A percentile compares a stretch with the other conserved stretches of the same genome.
Evolutionary conservation across 1,140 invertebrate species (phyloP).

Genomic region (Oryctes rhinoceros): DNA sequence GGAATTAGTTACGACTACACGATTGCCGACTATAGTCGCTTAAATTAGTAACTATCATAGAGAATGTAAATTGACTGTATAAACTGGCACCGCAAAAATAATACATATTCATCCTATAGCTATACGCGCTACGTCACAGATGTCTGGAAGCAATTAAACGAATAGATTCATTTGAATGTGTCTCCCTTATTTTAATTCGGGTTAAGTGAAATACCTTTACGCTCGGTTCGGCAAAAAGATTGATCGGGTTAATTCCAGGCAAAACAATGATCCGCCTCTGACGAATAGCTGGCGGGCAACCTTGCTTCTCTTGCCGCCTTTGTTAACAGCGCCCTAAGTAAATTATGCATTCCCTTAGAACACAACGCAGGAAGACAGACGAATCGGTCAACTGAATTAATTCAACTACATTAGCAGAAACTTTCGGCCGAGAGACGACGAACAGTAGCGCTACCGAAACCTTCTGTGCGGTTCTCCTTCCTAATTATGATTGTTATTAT

Average conservation of each 20-base stretch:
- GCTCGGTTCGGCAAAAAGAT: slow-evolving; percentile 25
- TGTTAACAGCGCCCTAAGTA: slow-evolving; percentile 18
- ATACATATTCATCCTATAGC: not conserved
- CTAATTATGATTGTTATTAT: not conserved
- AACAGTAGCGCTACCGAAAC: not conserved
- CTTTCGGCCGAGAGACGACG: not conserved
- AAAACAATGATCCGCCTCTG: slow-evolving; percentile 34
- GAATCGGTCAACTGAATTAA: slow-evolving; percentile 11
- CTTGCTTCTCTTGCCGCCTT: slow-evolving; percentile 17
- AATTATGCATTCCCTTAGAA: slow-evolving; percentile 25
- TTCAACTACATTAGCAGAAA: slow-evolving; percentile 11
- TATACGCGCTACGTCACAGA: not conserved
- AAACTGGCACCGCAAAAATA: not conserved
- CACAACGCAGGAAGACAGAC: not conserved
- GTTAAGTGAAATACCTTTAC: slow-evolving; percentile 19
- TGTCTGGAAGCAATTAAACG: not conserved
- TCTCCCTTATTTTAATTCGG: slow-evolving; percentile 18
- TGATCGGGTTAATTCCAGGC: slow-evolving; percentile 27
- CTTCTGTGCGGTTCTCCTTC: not conserved
- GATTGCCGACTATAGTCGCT: too few species aligned
- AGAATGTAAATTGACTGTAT: not conserved
- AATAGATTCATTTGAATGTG: slow-evolving; percentile 14
- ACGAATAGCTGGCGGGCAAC: slow-evolving; percentile 27
- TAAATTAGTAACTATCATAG: too few species aligned
- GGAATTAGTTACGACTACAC: too few species aligned